Conservation (phyloP, 2,888 invertebrate species). For the Zygothrica quintamaculata region DNA sequence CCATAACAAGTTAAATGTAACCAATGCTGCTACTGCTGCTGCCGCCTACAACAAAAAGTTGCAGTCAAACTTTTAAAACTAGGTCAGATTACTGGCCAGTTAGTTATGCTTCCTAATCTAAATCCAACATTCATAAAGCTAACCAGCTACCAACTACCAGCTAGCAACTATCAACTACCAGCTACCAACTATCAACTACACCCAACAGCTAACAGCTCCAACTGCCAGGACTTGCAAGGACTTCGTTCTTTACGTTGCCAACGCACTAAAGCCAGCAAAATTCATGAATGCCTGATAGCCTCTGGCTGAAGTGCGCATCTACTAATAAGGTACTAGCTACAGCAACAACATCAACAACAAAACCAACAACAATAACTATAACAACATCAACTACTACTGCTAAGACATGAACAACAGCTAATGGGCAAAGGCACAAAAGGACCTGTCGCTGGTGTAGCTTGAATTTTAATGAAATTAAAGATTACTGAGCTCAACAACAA, state of each 20-base stretch:
- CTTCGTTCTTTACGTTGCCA: conserved; percentile 22
- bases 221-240: background rate
- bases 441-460: conserved; percentile 48
- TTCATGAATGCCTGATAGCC: conserved; percentile 74
- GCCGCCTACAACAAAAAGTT: background rate
- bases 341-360: conserved; percentile 17
- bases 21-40: background rate
- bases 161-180: background rate
- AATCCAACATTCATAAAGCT: background rate
- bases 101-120: background rate
- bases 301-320: conserved; percentile 52
- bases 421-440: conserved; percentile 32
- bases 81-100: conserved; percentile 21
- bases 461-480: conserved; percentile 74
- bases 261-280: conserved; percentile 63
- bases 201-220: too few relatives aligned
- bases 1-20: conserved; percentile 15
- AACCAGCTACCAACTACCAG: background rate
- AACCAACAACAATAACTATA: conserved; percentile 7
- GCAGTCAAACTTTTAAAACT: conserved; percentile 24
- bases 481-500: conserved; percentile 62
- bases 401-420: conserved; percentile 19
- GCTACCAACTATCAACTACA: background rate
- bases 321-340: conserved; percentile 65
- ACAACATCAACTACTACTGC: conserved; percentile 25